phyloP scores from a whole-genome alignment of 2,113 vertebrate species.

The Megaceryle torquata region DNA sequence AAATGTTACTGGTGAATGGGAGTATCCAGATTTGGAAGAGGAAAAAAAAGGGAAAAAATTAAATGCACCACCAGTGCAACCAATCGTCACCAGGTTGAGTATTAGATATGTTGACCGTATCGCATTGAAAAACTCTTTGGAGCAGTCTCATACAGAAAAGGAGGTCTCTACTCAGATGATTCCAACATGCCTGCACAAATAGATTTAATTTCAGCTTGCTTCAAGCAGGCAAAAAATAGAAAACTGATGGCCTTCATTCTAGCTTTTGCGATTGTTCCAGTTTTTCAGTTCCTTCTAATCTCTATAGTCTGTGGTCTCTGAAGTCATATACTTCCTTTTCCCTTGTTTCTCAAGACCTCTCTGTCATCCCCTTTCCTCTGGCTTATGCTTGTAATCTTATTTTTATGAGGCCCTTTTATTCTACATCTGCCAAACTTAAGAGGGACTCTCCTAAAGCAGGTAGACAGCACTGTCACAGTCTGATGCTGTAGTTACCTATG shows the following conservation, averaged over 20 bases:
- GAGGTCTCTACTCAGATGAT: background rate
- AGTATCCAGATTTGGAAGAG: background rate
- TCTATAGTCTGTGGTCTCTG: background rate
- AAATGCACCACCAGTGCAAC: background rate
- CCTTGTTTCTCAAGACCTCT: background rate
- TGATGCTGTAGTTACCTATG: accelerated
- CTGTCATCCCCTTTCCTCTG: background rate
- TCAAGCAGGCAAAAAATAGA: background rate
- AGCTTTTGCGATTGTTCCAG: background rate
- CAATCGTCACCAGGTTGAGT: background rate
- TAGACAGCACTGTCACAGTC: accelerated
- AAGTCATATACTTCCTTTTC: background rate
- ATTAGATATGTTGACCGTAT: background rate
- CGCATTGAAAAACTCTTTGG: background rate
- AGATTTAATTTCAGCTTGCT: background rate
- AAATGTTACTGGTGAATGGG: background rate
- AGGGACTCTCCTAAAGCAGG: background rate
- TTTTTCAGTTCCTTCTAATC: conserved; percentile 27
- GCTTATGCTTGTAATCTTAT: background rate
- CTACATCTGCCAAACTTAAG: accelerated
- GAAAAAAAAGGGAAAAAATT: background rate
- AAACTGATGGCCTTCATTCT: background rate
- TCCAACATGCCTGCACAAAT: accelerated
- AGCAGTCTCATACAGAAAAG: background rate
- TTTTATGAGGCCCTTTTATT: background rate